Evolutionary conservation across 2,797 vertebrate species (phyloP).

Genomic region (Tapirus indicus): DNA sequence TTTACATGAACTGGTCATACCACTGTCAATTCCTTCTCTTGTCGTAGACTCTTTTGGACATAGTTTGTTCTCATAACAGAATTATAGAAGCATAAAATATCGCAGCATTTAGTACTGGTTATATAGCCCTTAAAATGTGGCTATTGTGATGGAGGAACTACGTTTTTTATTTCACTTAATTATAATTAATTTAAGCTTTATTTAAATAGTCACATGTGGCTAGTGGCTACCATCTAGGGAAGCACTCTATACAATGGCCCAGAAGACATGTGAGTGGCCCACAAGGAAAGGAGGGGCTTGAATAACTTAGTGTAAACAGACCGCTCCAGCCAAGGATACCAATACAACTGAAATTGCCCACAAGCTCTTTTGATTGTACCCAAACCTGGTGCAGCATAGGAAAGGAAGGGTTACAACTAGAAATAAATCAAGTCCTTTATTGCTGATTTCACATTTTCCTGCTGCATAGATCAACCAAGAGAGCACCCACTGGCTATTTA

Average conservation of each 20-base stretch:
- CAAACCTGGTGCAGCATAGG: not conserved
- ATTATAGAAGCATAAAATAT: not conserved
- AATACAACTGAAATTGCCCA: not conserved
- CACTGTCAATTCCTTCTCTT: constrained; percentile 14
- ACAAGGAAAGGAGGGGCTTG: not conserved
- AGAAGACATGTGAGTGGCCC: not conserved
- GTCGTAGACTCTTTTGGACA: not conserved
- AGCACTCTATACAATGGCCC: not conserved
- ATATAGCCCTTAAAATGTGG: not conserved
- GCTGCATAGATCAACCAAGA: constrained; percentile 37
- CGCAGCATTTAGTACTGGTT: not conserved
- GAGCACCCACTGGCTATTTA: constrained; percentile 44
- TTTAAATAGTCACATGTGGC: not conserved
- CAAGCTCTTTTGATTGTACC: not conserved
- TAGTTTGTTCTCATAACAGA: not conserved
- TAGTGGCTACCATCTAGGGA: not conserved
- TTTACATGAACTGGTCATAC: constrained; percentile 18
- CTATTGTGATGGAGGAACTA: not conserved
- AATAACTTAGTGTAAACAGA: not conserved
- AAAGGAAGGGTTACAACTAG: constrained; percentile 8
- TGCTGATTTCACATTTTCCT: constrained; percentile 63
- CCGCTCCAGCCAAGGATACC: not conserved
- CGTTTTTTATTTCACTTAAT: constrained; percentile 42
- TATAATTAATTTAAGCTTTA: constrained; percentile 35
- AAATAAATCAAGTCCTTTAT: constrained; percentile 59